These are phyloP conservation scores for Prunella fulvescens DNA, from an alignment of 2,113 vertebrate genomes.

Conservation along the genomic window DNA sequence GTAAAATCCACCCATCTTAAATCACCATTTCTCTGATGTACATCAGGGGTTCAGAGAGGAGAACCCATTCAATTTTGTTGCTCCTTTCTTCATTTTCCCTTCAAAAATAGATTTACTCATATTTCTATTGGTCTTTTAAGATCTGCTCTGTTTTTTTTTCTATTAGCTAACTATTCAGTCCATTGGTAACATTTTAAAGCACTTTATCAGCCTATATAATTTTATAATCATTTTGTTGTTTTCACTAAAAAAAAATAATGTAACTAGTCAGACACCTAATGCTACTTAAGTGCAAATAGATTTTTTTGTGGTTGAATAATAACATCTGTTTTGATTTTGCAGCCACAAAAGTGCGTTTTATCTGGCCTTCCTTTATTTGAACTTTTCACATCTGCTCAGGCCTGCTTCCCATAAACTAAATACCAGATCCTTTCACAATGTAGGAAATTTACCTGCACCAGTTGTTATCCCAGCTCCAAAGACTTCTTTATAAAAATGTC, in stretches of 20 bases:
- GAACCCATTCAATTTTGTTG: fast-evolving
- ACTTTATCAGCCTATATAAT: slow-evolving; percentile 40
- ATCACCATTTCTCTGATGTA: not conserved
- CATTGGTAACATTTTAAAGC: not conserved
- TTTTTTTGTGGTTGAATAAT: slow-evolving; percentile 77
- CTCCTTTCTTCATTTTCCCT: not conserved
- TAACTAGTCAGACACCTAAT: slow-evolving; percentile 74
- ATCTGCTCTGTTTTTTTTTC: not conserved
- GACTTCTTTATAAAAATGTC: slow-evolving; percentile 71
- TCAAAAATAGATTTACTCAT: not conserved
- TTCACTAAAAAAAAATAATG: slow-evolving; percentile 22
- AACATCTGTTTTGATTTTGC: slow-evolving; percentile 82
- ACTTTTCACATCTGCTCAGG: slow-evolving; percentile 82
- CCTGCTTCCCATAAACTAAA: slow-evolving; percentile 78
- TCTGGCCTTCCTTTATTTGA: slow-evolving; percentile 83
- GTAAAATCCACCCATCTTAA: not conserved
- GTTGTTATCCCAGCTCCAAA: slow-evolving; percentile 64
- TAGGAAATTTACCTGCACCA: slow-evolving; percentile 77
- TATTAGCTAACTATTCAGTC: not conserved
- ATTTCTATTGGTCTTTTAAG: not conserved
- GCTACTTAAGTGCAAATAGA: slow-evolving; percentile 70
- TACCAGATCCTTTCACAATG: slow-evolving; percentile 71
- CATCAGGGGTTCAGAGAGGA: not conserved
- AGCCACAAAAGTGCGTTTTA: slow-evolving; percentile 77
- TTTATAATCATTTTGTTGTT: slow-evolving; percentile 67